Base-by-base conservation (phyloP, 2,113 vertebrate genomes). In the Rhinopomastus cyanomelas region DNA sequence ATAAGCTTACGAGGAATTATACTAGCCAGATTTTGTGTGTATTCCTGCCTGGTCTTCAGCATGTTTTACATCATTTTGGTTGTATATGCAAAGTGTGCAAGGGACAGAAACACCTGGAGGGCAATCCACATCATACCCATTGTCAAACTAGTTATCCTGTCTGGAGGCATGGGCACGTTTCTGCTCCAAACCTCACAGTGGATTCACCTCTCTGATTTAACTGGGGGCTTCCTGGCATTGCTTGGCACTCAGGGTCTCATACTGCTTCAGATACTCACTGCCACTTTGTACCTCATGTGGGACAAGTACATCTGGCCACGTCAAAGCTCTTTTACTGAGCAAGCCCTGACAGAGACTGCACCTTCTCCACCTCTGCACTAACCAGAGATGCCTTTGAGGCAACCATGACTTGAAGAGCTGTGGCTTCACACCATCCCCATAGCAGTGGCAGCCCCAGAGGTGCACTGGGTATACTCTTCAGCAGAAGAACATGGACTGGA, bases 201-300 rank as follows among this genome's bases (percentile, higher is more conserved):
- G 97, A 30, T 97, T 91, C 29, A 61, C 6, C 52, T 8, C 30
- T 83, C 90, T 18, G 90, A 97, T 44, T 87, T 96, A 55, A 93
- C 94, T 18, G 86, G 76, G 4, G 96, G 88, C 48, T 97, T 96
- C 57, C 55, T 87, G 16, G 95, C 97, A 30, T 90, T 97, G 75
- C 17, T 83, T 36, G 75, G 59, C 4, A 87, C 96, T 82, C 86
- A 88, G 83, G 60, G 15, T 79, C 83, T 97, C 23, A 93, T 97
- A 19, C 34, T 97, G 51, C 44, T 97, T 49, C 81, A 97, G 82
- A 60, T 96, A 26, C 15, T 93, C 52, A 92, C 81, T 77, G 75
- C 4, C 2, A n/a, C 12, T 44, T 1, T 6, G 9, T 77, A 95
- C 60, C 64, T 90, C 36, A 53, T 8, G 19, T 29, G 39, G 53